Percentiles rank a stretch among this genome's conserved stretches.
Evolutionary conservation across 35 echinoderm and acorn worm genomes (phyloP).

Genomic region (Lytechinus variegatus): DNA sequence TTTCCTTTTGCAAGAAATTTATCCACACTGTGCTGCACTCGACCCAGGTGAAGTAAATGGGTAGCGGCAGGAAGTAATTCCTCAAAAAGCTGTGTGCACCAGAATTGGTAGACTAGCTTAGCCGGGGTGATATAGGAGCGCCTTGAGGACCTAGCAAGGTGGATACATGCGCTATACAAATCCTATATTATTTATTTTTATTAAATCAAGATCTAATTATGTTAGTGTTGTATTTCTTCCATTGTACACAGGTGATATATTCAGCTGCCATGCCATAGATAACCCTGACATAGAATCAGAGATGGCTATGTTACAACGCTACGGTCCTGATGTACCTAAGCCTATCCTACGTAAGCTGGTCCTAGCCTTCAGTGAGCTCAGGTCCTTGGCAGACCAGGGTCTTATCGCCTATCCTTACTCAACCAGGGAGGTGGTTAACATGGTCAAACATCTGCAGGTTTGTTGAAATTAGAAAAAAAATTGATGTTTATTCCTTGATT

Average conservation of each 20-base stretch:
- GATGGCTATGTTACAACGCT: constrained; percentile 86
- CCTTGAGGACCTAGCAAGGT: no score
- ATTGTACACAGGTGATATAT: constrained; percentile 84
- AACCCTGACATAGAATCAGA: constrained; percentile 97
- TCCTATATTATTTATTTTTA: no score
- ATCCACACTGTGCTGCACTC: no score
- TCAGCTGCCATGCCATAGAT: constrained; percentile 97
- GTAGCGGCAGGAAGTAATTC: no score
- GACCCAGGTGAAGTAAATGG: no score
- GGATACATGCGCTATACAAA: no score
- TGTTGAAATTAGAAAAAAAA: neutral
- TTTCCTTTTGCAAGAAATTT: no score
- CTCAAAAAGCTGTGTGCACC: no score
- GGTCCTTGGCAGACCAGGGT: constrained; percentile 91
- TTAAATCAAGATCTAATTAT: no score
- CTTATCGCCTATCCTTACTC: constrained; percentile 98
- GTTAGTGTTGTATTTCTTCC: neutral
- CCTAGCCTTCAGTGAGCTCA: constrained; percentile 87
- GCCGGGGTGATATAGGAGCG: no score
- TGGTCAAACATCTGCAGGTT: constrained; percentile 99
- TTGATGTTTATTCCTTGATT: no score
- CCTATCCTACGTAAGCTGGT: constrained; percentile 81
- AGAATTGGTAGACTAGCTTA: no score
- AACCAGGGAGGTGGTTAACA: constrained; percentile 99
- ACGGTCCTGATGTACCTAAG: constrained; percentile 92